Conservation (phyloP, 2,113 vertebrate species). For the Gymnobelideus leadbeateri region DNA sequence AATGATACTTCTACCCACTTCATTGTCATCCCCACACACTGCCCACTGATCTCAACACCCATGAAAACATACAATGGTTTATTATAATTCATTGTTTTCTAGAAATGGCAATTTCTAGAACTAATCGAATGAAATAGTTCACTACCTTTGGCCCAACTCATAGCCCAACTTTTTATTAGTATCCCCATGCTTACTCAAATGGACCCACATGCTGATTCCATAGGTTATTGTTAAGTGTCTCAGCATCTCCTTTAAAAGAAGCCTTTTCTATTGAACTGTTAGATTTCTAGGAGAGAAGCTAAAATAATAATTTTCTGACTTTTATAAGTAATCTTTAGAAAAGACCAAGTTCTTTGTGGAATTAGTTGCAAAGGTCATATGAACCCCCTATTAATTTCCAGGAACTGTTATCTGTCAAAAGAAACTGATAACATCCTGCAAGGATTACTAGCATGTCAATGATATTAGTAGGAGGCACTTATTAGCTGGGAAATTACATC, state of each 20-base stretch:
- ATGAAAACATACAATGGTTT: not conserved
- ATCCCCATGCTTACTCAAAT: not conserved
- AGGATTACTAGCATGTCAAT: conserved; percentile 6
- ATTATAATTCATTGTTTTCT: not conserved
- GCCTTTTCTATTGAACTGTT: not conserved
- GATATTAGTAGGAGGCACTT: not conserved
- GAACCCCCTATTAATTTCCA: conserved; percentile 35
- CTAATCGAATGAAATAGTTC: not conserved
- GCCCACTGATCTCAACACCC: not conserved
- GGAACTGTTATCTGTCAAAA: not conserved
- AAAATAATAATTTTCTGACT: not conserved
- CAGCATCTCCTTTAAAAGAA: not conserved
- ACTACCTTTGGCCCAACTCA: not conserved
- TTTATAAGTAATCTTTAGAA: not conserved
- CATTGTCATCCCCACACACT: not conserved
- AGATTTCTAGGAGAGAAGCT: not conserved
- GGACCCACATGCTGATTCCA: rapidly evolving
- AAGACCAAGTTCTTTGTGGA: not conserved
- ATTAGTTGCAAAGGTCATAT: conserved; percentile 7
- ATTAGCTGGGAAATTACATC: not conserved
- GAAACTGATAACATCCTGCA: conserved; percentile 8
- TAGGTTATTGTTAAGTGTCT: conserved; percentile 1
- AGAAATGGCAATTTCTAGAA: not conserved
- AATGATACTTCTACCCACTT: not conserved
- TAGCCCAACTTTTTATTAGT: not conserved